Conservation (phyloP, 2,888 invertebrate species). For the Macaria notata region DNA sequence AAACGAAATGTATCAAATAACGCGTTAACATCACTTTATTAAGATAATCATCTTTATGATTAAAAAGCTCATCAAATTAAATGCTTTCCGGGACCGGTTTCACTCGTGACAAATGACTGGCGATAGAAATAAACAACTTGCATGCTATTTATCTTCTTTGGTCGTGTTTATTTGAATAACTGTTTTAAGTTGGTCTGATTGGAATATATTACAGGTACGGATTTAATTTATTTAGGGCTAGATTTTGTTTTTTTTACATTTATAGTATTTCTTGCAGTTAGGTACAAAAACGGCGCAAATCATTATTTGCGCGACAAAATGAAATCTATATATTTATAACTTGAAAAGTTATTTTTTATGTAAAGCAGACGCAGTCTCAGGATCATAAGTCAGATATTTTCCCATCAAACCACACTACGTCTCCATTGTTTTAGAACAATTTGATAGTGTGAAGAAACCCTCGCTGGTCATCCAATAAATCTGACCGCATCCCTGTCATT, state of each 20-base stretch:
- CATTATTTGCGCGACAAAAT: too few species aligned
- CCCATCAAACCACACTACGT: neutral
- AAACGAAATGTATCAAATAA: slow-evolving; percentile 12
- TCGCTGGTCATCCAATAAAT: slow-evolving; percentile 42
- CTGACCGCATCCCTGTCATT: slow-evolving; percentile 49
- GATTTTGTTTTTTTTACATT: neutral
- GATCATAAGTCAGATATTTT: too few species aligned
- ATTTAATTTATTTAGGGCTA: too few species aligned
- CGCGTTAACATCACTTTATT: slow-evolving; percentile 27
- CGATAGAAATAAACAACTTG: slow-evolving; percentile 44
- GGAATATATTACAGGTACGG: too few species aligned
- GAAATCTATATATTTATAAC: too few species aligned
- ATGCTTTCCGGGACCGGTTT: slow-evolving; percentile 34
- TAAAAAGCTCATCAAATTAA: slow-evolving; percentile 42
- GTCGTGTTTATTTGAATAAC: slow-evolving; percentile 37
- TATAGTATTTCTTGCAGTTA: neutral
- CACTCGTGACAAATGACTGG: slow-evolving; percentile 47
- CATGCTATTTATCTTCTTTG: slow-evolving; percentile 51
- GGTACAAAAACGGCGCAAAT: too few species aligned
- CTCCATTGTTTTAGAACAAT: neutral
- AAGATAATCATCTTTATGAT: slow-evolving; percentile 32
- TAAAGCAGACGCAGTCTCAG: too few species aligned
- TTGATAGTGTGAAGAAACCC: slow-evolving; percentile 5
- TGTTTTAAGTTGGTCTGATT: slow-evolving; percentile 1
- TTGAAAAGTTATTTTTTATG: too few species aligned